These are phyloP conservation scores for Anguilla anguilla DNA, from an alignment of 2,797 vertebrate genomes.

Conservation along the genomic window DNA sequence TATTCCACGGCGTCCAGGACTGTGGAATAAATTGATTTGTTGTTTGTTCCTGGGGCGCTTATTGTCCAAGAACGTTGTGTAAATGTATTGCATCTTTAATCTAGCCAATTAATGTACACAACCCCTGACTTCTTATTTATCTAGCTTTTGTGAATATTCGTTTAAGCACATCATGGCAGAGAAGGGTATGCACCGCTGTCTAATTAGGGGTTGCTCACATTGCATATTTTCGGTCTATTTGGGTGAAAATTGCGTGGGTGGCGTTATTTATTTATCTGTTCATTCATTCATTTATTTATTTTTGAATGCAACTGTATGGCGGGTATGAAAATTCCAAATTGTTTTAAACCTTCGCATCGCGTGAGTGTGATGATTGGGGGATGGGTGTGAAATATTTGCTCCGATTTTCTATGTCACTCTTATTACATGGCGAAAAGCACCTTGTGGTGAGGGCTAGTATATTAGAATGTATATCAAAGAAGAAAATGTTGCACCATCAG, in stretches of 20 bases:
- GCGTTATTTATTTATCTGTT: not conserved
- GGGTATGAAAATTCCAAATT: not conserved
- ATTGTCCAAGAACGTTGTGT: not conserved
- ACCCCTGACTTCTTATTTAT: not conserved
- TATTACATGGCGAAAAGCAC: not conserved
- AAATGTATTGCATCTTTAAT: not conserved
- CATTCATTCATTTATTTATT: not conserved
- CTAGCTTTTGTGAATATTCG: not conserved
- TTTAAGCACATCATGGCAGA: not conserved
- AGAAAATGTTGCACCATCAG: not conserved
- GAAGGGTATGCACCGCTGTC: not conserved
- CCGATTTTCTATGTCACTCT: not conserved
- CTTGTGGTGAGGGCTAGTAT: not conserved
- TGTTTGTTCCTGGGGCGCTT: not conserved
- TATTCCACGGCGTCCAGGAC: not conserved
- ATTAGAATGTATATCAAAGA: not conserved
- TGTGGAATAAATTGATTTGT: not conserved
- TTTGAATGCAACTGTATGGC: not conserved
- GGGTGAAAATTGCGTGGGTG: not conserved
- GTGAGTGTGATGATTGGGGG: constrained; percentile 1
- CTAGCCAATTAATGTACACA: not conserved
- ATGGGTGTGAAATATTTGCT: constrained; percentile 6
- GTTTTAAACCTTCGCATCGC: not conserved
- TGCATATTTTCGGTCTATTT: not conserved
- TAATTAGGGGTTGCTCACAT: not conserved